Conservation (phyloP, 23 tunicate species). For the Styela clava region DNA sequence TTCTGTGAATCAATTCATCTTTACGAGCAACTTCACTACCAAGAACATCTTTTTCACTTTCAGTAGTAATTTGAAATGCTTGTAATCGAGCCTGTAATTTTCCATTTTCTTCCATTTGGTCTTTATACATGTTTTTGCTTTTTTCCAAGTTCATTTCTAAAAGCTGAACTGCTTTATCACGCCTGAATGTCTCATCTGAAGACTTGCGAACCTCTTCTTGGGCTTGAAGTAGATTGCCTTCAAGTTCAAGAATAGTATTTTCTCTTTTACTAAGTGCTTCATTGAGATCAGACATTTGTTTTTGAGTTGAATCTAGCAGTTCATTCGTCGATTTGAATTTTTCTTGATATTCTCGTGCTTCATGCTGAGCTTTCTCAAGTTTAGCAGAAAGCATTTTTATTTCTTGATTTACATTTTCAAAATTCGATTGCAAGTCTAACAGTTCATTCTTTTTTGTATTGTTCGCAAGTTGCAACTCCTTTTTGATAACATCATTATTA, state of each 20-base stretch:
- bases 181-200: constrained; percentile 41
- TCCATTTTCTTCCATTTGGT: constrained; percentile 69
- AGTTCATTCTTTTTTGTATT: constrained; percentile 39
- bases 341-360: constrained; percentile 11
- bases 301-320: constrained; percentile 19
- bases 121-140: constrained; percentile 23
- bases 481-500: constrained; percentile 24
- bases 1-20: constrained; percentile 59
- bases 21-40: constrained; percentile 76
- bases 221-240: constrained; percentile 35
- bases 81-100: constrained; percentile 63
- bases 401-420: constrained; percentile 3
- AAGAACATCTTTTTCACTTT: constrained; percentile 80
- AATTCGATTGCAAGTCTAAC: constrained; percentile 26
- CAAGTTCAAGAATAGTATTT: constrained; percentile 10
- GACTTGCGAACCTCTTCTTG: constrained; percentile 46
- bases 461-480: constrained; percentile 50
- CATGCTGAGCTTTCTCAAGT: not conserved
- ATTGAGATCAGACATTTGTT: constrained; percentile 39
- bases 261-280: constrained; percentile 21
- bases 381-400: not conserved
- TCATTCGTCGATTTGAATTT: constrained; percentile 37
- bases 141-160: constrained; percentile 36
- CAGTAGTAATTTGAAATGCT: constrained; percentile 67
- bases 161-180: constrained; percentile 56